phyloP scores from a whole-genome alignment of 2,113 vertebrate genomes.

The Embiotoca jacksoni region DNA sequence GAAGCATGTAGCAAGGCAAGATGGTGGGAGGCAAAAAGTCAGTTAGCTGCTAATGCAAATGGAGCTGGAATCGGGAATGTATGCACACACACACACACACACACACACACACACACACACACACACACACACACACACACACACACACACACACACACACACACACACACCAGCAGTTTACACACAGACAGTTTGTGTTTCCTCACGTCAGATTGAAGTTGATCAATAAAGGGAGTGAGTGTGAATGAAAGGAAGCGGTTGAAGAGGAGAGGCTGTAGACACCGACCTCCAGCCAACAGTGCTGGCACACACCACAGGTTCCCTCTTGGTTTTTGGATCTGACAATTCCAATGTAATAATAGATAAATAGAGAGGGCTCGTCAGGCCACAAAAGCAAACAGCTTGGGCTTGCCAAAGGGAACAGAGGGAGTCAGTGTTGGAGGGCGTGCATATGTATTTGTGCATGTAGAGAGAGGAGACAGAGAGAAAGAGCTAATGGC shows the following conservation, averaged over 20 bases:
- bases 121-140: slow-evolving; percentile 27
- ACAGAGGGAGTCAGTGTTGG: slow-evolving; percentile 77
- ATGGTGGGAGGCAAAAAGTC: slow-evolving; percentile 54
- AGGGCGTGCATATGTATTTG: slow-evolving; percentile 72
- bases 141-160: slow-evolving; percentile 21
- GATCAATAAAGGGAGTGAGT: slow-evolving; percentile 59
- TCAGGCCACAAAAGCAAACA: slow-evolving; percentile 85
- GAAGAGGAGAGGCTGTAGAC: slow-evolving; percentile 44
- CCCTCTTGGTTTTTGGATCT: slow-evolving; percentile 81
- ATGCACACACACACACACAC: slow-evolving; percentile 32
- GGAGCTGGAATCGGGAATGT: slow-evolving; percentile 32
- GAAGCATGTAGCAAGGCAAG: slow-evolving; percentile 53
- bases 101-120: slow-evolving; percentile 33
- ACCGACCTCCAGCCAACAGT: slow-evolving; percentile 68
- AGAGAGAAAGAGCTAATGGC: slow-evolving; percentile 79
- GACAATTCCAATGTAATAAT: slow-evolving; percentile 85
- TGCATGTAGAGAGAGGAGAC: slow-evolving; percentile 63
- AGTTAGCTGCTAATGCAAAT: slow-evolving; percentile 54
- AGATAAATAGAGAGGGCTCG: slow-evolving; percentile 84
- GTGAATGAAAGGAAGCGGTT: slow-evolving; percentile 43
- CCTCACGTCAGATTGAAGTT: slow-evolving; percentile 32
- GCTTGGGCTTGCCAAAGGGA: slow-evolving; percentile 83
- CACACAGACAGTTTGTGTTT: slow-evolving; percentile 35
- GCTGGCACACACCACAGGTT: slow-evolving; percentile 68
- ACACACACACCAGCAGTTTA: not conserved